Percentiles rank a stretch among this genome's conserved stretches.
phyloP scores from a whole-genome alignment of 2,113 vertebrate genomes.

The Lynx canadensis region DNA sequence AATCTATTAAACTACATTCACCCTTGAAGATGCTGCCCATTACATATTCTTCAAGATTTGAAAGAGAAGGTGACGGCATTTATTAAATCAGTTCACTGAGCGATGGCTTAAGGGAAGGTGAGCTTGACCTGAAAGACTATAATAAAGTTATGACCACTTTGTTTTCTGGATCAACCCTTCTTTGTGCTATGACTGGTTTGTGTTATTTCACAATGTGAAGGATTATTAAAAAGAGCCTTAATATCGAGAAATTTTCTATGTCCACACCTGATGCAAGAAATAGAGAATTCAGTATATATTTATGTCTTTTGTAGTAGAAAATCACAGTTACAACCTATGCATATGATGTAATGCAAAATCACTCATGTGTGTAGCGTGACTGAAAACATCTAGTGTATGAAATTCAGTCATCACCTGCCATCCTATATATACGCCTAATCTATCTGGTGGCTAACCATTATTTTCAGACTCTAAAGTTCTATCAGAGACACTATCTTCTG shows the following conservation, averaged over 20 bases:
- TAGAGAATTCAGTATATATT: neutral
- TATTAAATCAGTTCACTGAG: neutral
- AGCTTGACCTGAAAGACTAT: neutral
- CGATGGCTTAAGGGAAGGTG: neutral
- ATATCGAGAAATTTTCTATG: neutral
- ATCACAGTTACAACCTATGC: neutral
- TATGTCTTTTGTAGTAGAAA: conserved; percentile 6
- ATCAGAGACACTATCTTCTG: neutral
- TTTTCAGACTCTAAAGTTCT: neutral
- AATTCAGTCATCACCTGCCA: neutral
- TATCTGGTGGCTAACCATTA: neutral
- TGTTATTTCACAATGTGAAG: neutral
- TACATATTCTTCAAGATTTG: neutral
- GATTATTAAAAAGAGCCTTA: neutral
- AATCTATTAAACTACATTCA: neutral
- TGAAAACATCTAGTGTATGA: conserved; percentile 31
- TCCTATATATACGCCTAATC: neutral
- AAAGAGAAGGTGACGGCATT: neutral
- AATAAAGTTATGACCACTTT: neutral
- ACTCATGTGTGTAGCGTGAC: neutral
- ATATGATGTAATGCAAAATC: neutral
- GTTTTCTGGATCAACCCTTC: neutral
- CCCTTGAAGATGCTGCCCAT: neutral
- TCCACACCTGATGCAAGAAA: neutral
- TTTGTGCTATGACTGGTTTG: neutral